Percentiles rank a stretch among this genome's conserved stretches.
phyloP scores from a whole-genome alignment of 2,797 vertebrate species.

The Coregonus sp. region DNA sequence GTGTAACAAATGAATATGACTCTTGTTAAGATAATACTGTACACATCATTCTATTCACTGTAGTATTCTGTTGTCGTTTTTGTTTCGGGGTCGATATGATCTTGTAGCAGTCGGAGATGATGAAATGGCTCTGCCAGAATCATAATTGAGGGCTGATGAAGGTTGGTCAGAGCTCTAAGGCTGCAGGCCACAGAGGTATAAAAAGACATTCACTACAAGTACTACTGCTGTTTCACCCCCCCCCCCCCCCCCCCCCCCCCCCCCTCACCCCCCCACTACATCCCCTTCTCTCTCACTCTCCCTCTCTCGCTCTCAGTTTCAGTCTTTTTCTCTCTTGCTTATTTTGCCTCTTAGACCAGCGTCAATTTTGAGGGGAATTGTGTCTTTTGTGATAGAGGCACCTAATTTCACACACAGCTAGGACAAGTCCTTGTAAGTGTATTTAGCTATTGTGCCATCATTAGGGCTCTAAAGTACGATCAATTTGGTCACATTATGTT shows the following conservation, averaged over 20 bases:
- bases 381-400: too few species aligned
- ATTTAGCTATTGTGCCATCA: too few species aligned
- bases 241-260: neutral
- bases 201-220: conserved; percentile 27
- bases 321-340: too few species aligned
- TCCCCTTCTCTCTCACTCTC: too few species aligned
- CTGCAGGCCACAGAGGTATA: conserved; percentile 56
- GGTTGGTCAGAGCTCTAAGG: conserved; percentile 59
- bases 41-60: neutral
- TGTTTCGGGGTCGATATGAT: conserved; percentile 51
- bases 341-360: too few species aligned
- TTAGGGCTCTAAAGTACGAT: too few species aligned
- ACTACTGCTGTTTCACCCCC: neutral
- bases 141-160: conserved; percentile 71
- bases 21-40: neutral
- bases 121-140: conserved; percentile 63
- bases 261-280: neutral
- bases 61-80: neutral
- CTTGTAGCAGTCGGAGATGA: conserved; percentile 20
- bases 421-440: too few species aligned
- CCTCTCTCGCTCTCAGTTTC: neutral
- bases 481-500: too few species aligned
- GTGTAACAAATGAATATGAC: neutral
- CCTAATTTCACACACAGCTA: too few species aligned
- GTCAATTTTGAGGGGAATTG: too few species aligned